Percentiles rank a stretch among this genome's conserved stretches.
phyloP scores from a whole-genome alignment of 1,140 invertebrate species.

The Zaprionus gabonicus region DNA sequence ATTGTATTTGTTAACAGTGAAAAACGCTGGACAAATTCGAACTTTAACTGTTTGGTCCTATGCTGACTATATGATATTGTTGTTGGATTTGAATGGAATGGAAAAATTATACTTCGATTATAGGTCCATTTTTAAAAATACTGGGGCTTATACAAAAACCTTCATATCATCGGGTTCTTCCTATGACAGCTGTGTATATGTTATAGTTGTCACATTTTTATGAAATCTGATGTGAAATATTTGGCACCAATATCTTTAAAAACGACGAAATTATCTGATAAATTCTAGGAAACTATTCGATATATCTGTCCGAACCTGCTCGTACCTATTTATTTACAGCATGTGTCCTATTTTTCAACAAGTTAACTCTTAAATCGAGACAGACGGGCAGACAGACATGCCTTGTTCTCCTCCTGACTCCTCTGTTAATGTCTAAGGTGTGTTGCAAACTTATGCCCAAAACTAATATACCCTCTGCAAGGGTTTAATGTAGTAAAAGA shows the following conservation, averaged over 20 bases:
- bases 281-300: background rate
- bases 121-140: no score
- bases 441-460: background rate
- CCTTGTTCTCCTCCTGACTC: no score
- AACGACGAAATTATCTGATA: background rate
- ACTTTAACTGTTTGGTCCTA: background rate
- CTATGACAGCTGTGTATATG: no score
- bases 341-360: background rate
- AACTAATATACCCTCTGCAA: background rate
- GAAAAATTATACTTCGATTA: background rate
- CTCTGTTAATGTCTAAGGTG: no score
- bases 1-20: no score
- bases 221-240: background rate
- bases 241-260: background rate
- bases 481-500: conserved; percentile 5
- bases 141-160: no score
- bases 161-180: no score
- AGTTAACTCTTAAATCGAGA: no score
- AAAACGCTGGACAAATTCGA: no score
- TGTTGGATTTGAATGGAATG: no score
- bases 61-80: background rate
- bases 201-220: no score
- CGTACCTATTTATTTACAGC: background rate
- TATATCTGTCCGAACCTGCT: background rate
- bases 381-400: no score